phyloP scores from a whole-genome alignment of 2,888 invertebrate species.

The Bruchidius siliquastri region DNA sequence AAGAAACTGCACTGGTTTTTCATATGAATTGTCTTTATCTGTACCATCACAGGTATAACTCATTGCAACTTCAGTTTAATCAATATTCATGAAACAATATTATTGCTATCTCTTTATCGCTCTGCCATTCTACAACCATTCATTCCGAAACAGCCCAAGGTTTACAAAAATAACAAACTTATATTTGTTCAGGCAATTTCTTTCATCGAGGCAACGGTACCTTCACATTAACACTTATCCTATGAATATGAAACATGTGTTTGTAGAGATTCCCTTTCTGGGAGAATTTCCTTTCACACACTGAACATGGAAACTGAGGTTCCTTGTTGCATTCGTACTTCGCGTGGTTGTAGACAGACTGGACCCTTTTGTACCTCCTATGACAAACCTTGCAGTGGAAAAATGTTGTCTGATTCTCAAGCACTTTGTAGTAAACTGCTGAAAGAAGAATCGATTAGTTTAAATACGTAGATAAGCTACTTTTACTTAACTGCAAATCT shows the following conservation, averaged over 20 bases:
- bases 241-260: constrained; percentile 20
- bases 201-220: background rate
- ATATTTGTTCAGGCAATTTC: background rate
- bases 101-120: too few relatives aligned
- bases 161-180: background rate
- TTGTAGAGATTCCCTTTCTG: constrained; percentile 26
- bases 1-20: too few relatives aligned
- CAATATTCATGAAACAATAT: too few relatives aligned
- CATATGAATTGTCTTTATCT: too few relatives aligned
- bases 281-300: constrained; percentile 28
- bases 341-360: constrained; percentile 20
- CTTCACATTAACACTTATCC: constrained; percentile 6
- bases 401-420: background rate
- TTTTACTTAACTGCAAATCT: too few relatives aligned
- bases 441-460: background rate
- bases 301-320: constrained; percentile 24
- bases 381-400: constrained; percentile 23
- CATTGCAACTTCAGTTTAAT: too few relatives aligned
- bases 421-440: constrained; percentile 1
- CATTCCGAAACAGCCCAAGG: background rate
- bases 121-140: too few relatives aligned
- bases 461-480: background rate
- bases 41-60: too few relatives aligned
- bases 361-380: constrained; percentile 29
- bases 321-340: constrained; percentile 22